These are phyloP conservation scores for Amphiura filiformis DNA, from an alignment of 35 echinoderm and acorn worm species.

Conservation along the genomic window DNA sequence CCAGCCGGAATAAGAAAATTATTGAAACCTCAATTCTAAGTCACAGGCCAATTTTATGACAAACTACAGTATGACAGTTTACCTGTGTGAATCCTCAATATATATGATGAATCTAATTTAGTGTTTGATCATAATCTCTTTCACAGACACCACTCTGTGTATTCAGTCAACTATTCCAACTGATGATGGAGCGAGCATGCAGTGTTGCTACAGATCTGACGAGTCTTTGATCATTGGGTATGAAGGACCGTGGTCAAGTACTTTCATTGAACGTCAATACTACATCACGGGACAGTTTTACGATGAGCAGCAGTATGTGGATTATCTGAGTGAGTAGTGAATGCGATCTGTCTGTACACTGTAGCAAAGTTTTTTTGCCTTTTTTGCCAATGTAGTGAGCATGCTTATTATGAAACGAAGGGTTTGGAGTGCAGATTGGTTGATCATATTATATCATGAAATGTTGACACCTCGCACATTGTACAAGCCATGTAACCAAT, in stretches of 20 bases:
- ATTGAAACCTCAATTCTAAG: not conserved
- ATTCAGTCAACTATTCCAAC: constrained; percentile 31
- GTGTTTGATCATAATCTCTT: not conserved
- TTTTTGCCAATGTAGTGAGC: no score
- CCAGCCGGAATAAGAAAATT: no score
- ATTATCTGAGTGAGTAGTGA: not conserved
- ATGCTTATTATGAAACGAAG: no score
- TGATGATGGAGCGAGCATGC: constrained; percentile 61
- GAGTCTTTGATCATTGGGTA: constrained; percentile 75
- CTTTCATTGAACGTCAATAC: constrained; percentile 44
- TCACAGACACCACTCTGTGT: constrained; percentile 56
- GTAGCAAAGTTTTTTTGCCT: not conserved
- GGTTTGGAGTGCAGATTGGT: no score
- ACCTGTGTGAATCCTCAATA: not conserved
- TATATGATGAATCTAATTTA: not conserved
- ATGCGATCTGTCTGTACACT: not conserved
- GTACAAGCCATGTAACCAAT: no score
- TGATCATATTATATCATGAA: no score
- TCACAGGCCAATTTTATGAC: not conserved
- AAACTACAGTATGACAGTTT: not conserved
- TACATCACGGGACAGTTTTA: not conserved
- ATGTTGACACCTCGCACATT: no score
- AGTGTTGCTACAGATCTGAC: constrained; percentile 76
- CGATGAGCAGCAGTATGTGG: not conserved
- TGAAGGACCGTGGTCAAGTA: constrained; percentile 43